Base-by-base conservation (phyloP, 2,888 invertebrate genomes). In the Linyphia triangularis region DNA sequence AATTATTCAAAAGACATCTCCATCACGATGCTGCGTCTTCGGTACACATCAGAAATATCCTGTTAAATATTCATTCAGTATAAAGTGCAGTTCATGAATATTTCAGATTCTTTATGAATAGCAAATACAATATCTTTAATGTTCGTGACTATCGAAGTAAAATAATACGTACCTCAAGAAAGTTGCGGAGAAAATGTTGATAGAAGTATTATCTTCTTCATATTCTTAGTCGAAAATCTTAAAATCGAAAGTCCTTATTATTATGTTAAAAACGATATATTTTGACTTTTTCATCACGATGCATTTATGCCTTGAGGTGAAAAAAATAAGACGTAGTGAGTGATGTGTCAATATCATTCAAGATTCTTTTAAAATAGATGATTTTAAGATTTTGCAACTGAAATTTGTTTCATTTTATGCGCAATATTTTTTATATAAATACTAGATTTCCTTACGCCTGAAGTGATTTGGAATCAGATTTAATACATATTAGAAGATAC, bases 41-140 rank as follows among this genome's bases (percentile, higher is more conserved):
- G n/a, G 51, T 16, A 51, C n/a, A 51, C 13, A 51, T 1, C 51
- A n/a, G 51, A 16, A 51, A 51, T 51, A 51, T 3, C 51, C 51
- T 51, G 51, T 51, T 51, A 51, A 51, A 51, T 51, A 51, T 51
- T 51, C 51, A 51, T 51, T 10, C 51, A 51, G 16, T 37, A 24
- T 22, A 75, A 51, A 26, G 51, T 16, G 28, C 51, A 26, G n/a
- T 51, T 19, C 57, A 72, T 57, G 72, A 72, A 72, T 72, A 72
- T 72, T 72, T 72, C 72, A 51, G 26, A 57, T 16, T 43, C 26
- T 26, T 72, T 51, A 72, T 57, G 73, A 73, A 73, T 73, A 51
- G 9, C 73, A 73, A 73, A 73, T 73, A 73, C 28, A 57, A 30
- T 19, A 57, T 26, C 51, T 40, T 51, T 51, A 65, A 65, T 65